phyloP scores from a whole-genome alignment of 2,113 vertebrate genomes.

The Spilogale gracilis region DNA sequence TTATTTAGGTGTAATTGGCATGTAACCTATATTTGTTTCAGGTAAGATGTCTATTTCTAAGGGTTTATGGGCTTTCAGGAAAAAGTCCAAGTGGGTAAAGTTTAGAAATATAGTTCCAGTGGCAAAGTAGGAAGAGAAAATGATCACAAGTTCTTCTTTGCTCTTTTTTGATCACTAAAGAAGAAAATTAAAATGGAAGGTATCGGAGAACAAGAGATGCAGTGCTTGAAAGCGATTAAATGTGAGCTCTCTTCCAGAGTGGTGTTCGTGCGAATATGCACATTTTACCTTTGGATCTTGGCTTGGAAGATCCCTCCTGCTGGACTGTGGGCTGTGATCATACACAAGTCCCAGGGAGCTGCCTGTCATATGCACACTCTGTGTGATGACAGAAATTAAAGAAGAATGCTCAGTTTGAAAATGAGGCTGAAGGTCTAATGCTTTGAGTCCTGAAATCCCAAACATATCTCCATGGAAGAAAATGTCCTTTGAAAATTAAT shows the following conservation, averaged over 20 bases:
- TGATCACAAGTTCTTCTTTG: slow-evolving; percentile 51
- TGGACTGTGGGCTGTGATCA: slow-evolving; percentile 57
- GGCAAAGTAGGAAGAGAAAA: background rate
- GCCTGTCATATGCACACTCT: background rate
- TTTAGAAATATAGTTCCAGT: slow-evolving; percentile 23
- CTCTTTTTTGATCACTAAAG: slow-evolving; percentile 31
- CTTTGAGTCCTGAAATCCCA: slow-evolving; percentile 38
- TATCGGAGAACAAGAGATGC: slow-evolving; percentile 36
- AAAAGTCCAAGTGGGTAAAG: background rate
- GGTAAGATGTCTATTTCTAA: slow-evolving; percentile 4
- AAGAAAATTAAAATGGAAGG: slow-evolving; percentile 63
- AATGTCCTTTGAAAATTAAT: slow-evolving; percentile 71
- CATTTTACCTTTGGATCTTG: slow-evolving; percentile 58
- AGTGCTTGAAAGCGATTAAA: slow-evolving; percentile 53
- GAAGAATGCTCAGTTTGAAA: slow-evolving; percentile 58
- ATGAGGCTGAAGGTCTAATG: background rate
- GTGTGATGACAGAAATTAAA: slow-evolving; percentile 47
- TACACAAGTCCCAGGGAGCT: background rate
- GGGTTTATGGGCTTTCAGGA: background rate
- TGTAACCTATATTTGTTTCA: background rate
- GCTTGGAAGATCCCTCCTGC: slow-evolving; percentile 45
- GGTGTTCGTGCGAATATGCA: background rate
- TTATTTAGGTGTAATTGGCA: background rate
- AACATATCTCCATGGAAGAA: slow-evolving; percentile 1
- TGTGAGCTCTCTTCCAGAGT: slow-evolving; percentile 25